Base-by-base conservation (phyloP, 2,888 invertebrate genomes). In the Leptogaster cylindrica region DNA sequence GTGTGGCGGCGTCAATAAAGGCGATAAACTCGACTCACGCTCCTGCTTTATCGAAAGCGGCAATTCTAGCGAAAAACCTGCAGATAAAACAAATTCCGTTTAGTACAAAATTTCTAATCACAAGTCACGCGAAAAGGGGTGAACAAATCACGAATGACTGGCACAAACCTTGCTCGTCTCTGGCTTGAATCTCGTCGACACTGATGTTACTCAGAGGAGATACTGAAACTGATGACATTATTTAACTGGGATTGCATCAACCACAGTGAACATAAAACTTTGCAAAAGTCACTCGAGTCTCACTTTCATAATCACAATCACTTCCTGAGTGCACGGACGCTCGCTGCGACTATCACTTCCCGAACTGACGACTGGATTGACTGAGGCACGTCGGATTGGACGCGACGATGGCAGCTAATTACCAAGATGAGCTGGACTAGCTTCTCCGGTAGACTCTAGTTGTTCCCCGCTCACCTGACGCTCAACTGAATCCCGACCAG, bases 1-100 rank as follows among this genome's bases (percentile, higher is more conserved):
- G 73, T 87, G 88, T 10, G 90, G 90, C 44, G 90, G 89, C 72
- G 90, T 90, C 72, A 89, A 83, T 73, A 90, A 83, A 66, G 87
- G 86, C 61, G 82, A 82, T 41, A 80, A 73, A 58, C 80, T 80
- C 67, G 85, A 84, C 71, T 86, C 85, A 68, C 85, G 85, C 77
- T 87, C 87, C 67, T 85, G 82, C 76, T 87, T 87, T 72, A 87
- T 86, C 76, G 84, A 84, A 67, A 86, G 83, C 36, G 61, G 44
- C 72, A 86, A 85, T 74, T 86, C 86, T 72, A 85, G 83, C 39
- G 84, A 84, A 75, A 85, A 87, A 77, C 84, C 87, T 87, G 81
- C 28, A 65, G 25, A n/a, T n/a, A n/a, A n/a, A n/a, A n/a, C n/a
- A 44, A 66, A 41, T 44, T 36, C 23, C 12, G 3, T 39, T 58